Evolutionary conservation across 2,797 vertebrate genomes (phyloP), one percentile per base, ranked within the genome.

Genomic region (Periophthalmus magnuspinnatus): DNA sequence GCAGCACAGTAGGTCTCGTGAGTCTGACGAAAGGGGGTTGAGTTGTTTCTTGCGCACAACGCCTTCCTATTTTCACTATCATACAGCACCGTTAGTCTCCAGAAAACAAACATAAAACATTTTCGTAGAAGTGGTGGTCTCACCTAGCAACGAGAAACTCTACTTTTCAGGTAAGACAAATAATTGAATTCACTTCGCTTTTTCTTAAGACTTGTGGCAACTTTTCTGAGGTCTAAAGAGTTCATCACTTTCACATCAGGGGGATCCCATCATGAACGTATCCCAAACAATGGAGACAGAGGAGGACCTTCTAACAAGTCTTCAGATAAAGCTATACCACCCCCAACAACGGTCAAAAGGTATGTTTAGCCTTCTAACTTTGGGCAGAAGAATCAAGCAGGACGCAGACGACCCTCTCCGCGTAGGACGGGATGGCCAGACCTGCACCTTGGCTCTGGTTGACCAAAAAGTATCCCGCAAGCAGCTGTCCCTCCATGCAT

Each of bases 251-350:
- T 5, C 41, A 36, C 2, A 61, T 21, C 59, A 19, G 54, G 19
- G 22, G 7, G 24, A 36, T 34, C 21, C 58, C 65, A 80, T 0
- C 8, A 93, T 91, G 91, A 81, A 65, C 4, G 61, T 72, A 41
- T 86, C 93, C 22, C 92, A 94, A 86, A 93, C 87, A 0, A 80
- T 91, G 0, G 93, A 94, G 66, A 99, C 97, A 0, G 95, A 99
- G 79, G 96, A 99, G 84, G 84, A 86, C 16, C 91, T 91, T 0
- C 69, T 92, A 6, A 93, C 95, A 0, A 95, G 93, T 72, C 94
- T 99, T 47, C 89, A 85, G 67, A 69, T 99, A 72, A 93, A 92
- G 11, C 34, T 97, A 1, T 97, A 95, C 81, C 93, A 99, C 71
- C 95, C 96, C 0, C 88, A 90, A 64, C 95, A 96, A 66, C 41